Evolutionary conservation across 2,113 vertebrate genomes (phyloP).

Genomic region (Lycocorax pyrrhopterus): DNA sequence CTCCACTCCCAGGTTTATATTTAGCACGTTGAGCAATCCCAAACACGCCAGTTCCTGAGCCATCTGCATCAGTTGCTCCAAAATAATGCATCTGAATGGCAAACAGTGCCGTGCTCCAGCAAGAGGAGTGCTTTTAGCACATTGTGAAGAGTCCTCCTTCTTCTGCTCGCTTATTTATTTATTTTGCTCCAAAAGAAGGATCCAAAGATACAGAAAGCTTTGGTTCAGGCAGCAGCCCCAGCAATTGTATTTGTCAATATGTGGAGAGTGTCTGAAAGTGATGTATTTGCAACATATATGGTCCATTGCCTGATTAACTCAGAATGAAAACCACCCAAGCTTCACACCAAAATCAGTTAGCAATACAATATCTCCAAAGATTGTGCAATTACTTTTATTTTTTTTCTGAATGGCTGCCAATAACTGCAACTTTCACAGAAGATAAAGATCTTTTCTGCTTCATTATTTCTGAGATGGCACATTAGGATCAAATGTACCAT

Average conservation of each 20-base stretch:
- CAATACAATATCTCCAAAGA: conserved; percentile 66
- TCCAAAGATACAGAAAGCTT: not conserved
- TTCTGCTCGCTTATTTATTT: not conserved
- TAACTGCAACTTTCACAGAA: conserved; percentile 73
- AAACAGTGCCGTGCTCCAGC: not conserved
- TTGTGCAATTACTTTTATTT: conserved; percentile 70
- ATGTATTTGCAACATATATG: conserved; percentile 56
- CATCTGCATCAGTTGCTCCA: conserved; percentile 22
- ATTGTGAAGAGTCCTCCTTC: not conserved
- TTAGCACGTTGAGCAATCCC: not conserved
- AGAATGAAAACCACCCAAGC: conserved; percentile 67
- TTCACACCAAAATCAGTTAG: conserved; percentile 62
- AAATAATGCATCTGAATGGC: not conserved
- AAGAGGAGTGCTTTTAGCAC: conserved; percentile 12
- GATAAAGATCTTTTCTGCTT: conserved; percentile 75
- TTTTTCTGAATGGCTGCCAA: conserved; percentile 70
- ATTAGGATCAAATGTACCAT: conserved; percentile 72
- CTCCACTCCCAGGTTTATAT: not conserved
- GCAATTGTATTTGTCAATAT: conserved; percentile 64
- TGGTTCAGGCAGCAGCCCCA: conserved; percentile 2
- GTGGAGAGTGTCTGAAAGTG: conserved; percentile 40
- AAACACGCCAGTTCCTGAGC: not conserved
- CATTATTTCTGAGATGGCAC: conserved; percentile 73
- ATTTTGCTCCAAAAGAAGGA: not conserved
- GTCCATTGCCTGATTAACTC: conserved; percentile 70